Evolutionary conservation across 23 tunicate genomes (phyloP).

Genomic region (Botrylloides violaceus): DNA sequence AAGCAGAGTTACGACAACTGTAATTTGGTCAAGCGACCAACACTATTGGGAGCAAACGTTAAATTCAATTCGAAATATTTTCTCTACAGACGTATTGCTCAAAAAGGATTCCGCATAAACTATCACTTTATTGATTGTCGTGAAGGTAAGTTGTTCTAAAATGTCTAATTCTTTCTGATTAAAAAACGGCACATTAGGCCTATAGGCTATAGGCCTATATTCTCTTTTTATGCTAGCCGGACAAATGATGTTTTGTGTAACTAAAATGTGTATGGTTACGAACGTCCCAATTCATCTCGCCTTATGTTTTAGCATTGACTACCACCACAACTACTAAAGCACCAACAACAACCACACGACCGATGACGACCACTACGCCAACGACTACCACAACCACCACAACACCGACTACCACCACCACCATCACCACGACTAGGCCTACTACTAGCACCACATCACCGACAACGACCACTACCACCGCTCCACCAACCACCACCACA

Average conservation of each 20-base stretch:
- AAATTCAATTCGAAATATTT: background rate
- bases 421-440: too few species aligned
- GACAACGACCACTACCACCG: too few species aligned
- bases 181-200: background rate
- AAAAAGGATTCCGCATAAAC: background rate
- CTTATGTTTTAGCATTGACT: background rate
- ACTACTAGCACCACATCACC: too few species aligned
- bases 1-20: background rate
- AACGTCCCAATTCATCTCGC: background rate
- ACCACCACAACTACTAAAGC: background rate
- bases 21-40: slow-evolving; percentile 1
- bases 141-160: background rate
- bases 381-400: background rate
- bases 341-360: background rate
- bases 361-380: background rate
- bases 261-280: background rate
- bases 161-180: background rate
- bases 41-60: background rate
- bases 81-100: background rate
- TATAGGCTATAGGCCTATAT: too few species aligned
- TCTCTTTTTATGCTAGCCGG: too few species aligned
- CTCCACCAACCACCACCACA: too few species aligned
- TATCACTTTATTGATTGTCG: slow-evolving; percentile 4
- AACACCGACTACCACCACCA: slow-evolving; percentile 1
- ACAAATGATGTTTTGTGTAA: background rate